Conservation (phyloP, 2,797 vertebrate species). For the Acropternis orthonyx region DNA sequence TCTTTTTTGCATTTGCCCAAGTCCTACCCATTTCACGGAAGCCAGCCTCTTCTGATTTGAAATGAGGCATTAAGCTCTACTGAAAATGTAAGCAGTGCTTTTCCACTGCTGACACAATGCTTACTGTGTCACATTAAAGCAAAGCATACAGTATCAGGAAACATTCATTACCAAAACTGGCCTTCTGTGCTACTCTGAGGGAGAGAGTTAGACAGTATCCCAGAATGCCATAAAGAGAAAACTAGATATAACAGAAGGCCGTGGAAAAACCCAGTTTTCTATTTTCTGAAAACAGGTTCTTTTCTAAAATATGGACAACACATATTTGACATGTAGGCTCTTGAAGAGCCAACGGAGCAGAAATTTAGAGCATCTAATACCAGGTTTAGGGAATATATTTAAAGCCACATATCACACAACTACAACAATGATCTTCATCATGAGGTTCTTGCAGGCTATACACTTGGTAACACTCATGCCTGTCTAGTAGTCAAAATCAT, state of each 20-base stretch:
- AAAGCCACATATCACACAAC: background rate
- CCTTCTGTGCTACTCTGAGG: background rate
- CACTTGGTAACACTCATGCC: background rate
- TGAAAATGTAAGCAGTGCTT: background rate
- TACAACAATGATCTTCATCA: background rate
- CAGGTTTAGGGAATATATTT: background rate
- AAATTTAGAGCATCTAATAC: background rate
- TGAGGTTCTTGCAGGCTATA: background rate
- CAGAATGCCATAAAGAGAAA: background rate
- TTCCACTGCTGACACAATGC: background rate
- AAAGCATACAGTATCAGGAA: background rate
- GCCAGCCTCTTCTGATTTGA: background rate
- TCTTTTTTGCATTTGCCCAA: background rate
- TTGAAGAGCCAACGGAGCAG: background rate
- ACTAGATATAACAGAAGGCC: background rate
- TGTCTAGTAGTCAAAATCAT: background rate
- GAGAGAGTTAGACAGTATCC: background rate
- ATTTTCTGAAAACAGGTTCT: background rate
- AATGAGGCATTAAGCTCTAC: background rate
- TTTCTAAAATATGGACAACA: background rate
- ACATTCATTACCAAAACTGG: background rate
- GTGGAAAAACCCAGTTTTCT: background rate
- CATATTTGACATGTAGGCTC: background rate
- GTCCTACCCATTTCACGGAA: background rate
- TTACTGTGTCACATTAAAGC: background rate